These are phyloP conservation scores for Pyrrhosoma nymphula DNA, from an alignment of 2,888 invertebrate genomes.

Conservation along the genomic window DNA sequence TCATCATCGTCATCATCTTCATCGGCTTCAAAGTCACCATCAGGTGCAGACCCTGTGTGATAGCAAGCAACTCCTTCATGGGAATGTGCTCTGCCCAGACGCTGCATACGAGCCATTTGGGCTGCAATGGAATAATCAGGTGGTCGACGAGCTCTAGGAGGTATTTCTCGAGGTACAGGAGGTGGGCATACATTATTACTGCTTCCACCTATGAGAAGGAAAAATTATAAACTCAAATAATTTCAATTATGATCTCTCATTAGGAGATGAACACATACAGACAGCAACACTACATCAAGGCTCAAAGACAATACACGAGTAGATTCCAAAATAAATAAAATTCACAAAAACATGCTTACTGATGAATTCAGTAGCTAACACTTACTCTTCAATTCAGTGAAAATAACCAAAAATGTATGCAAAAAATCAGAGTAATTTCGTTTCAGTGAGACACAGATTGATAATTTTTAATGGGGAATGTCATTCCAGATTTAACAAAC, in stretches of 20 bases:
- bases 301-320: background rate
- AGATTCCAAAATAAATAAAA: no score
- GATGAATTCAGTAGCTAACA: no score
- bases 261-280: background rate
- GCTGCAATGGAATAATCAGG: slow-evolving; percentile 92
- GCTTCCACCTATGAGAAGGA: slow-evolving; percentile 7
- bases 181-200: slow-evolving; percentile 67
- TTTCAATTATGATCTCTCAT: background rate
- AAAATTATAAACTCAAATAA: background rate
- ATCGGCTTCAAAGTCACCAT: slow-evolving; percentile 71
- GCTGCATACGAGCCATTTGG: slow-evolving; percentile 88
- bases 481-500: background rate
- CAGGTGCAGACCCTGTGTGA: slow-evolving; percentile 70
- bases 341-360: background rate
- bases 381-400: background rate
- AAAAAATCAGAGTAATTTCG: no score
- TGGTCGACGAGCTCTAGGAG: slow-evolving; percentile 82
- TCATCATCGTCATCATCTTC: slow-evolving; percentile 77
- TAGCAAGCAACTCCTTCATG: slow-evolving; percentile 92
- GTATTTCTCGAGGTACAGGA: slow-evolving; percentile 73
- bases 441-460: background rate
- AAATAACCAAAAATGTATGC: no score
- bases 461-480: background rate
- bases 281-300: background rate
- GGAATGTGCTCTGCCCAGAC: slow-evolving; percentile 90